Evolutionary conservation across 2,888 invertebrate genomes (phyloP), one percentile per base, ranked within the genome.

Genomic region (Polia nebulosa): DNA sequence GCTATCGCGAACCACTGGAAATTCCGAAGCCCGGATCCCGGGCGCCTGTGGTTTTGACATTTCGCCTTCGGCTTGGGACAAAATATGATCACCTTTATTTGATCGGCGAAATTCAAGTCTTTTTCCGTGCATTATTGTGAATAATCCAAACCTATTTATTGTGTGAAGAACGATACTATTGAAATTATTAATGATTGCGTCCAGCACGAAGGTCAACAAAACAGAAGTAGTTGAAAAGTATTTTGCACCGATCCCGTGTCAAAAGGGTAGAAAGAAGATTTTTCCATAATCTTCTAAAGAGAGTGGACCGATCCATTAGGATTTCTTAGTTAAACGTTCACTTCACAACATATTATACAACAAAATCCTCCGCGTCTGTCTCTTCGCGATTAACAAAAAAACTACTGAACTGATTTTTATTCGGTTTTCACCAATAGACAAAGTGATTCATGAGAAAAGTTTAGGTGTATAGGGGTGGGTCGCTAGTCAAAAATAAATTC

Each of bases 1-100:
- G 15, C 59, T 36, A 51, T 27, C 11, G 13, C 3, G n/a, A 15
- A 71, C 68, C 68, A 11, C 49, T 58, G 27, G 49, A 71, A n/a
- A 68, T 71, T 49, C 41, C 22, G 51, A 15, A 63, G 22, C 22
- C 22, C 5, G 20, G 52, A 20, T 1, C 2, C 13, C 20, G 32
- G 13, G 52, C 20, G 29, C 17, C n/a, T 71, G 60, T 17, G 71
- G 72, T 29, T 69, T 59, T 41, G 41, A 51, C 9, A 41, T 8
- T 51, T 22, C 1, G 41, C 22, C 17, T 58, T 34, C 0, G n/a
- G 7, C 3, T 25, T 25, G 11, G 3, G n/a, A 71, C 11, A 13
- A 17, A 53, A 27, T 51, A 32, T 15, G 62, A 45, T 15, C 5
- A 9, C 27, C 8, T 20, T 3, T 15, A 52, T 20, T 34, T 20